Conservation (phyloP, 2,113 vertebrate species). For the Epinephelus fuscoguttatus region DNA sequence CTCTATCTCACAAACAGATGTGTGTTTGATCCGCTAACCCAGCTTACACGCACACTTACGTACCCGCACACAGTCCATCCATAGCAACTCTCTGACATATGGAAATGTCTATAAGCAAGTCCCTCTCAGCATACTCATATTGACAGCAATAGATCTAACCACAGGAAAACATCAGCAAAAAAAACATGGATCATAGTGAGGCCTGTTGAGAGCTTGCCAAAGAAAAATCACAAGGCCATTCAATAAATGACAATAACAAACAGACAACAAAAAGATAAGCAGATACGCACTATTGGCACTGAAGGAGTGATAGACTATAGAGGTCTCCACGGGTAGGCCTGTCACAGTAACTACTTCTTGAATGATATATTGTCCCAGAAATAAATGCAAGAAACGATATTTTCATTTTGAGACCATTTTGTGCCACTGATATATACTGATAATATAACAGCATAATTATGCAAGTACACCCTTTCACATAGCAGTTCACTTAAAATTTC, state of each 20-base stretch:
- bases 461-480: too few relatives aligned
- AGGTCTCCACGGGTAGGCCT: too few relatives aligned
- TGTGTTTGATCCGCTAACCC: constrained; percentile 84
- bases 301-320: not conserved
- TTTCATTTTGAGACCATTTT: too few relatives aligned
- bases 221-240: constrained; percentile 17
- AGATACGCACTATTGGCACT: not conserved
- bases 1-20: constrained; percentile 80
- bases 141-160: constrained; percentile 50
- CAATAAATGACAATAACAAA: constrained; percentile 25
- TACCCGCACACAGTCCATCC: constrained; percentile 43
- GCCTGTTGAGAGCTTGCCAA: constrained; percentile 16
- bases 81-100: constrained; percentile 63
- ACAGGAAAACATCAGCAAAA: constrained; percentile 29
- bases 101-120: constrained; percentile 60
- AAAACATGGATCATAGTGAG: constrained; percentile 21
- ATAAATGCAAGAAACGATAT: too few relatives aligned
- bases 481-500: too few relatives aligned
- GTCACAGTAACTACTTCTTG: too few relatives aligned
- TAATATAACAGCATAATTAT: too few relatives aligned
- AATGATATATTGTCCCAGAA: too few relatives aligned
- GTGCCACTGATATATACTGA: too few relatives aligned
- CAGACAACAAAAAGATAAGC: constrained; percentile 8
- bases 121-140: constrained; percentile 47
- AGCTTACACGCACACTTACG: constrained; percentile 38